Evolutionary conservation across 2,797 vertebrate genomes (phyloP).

Genomic region (Anas bahamensis): DNA sequence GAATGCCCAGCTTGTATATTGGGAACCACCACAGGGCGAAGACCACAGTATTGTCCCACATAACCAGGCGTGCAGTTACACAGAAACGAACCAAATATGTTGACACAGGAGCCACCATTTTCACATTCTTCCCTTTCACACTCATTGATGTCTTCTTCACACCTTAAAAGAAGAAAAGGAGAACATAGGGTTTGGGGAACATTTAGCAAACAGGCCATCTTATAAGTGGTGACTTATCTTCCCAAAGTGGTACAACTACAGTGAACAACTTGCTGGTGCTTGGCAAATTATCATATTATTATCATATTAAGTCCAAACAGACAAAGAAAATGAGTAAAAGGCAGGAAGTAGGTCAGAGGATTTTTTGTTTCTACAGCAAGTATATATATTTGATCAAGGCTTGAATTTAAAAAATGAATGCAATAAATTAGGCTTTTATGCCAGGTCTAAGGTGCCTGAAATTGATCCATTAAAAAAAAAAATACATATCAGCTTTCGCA

Average conservation of each 20-base stretch:
- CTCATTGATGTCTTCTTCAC: conserved; percentile 94
- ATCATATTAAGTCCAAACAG: background rate
- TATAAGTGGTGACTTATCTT: background rate
- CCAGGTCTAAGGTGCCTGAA: background rate
- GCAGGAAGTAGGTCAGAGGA: background rate
- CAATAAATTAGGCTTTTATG: background rate
- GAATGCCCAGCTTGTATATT: conserved; percentile 96
- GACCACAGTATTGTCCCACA: conserved; percentile 89
- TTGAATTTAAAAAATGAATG: background rate
- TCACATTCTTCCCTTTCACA: conserved; percentile 94
- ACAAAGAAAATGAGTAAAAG: background rate
- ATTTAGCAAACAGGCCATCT: background rate
- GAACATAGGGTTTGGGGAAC: background rate
- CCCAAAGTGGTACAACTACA: background rate
- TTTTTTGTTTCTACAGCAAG: background rate
- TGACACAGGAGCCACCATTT: conserved; percentile 92
- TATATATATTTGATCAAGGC: background rate
- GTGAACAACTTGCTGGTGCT: background rate
- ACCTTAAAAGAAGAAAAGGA: conserved; percentile 78
- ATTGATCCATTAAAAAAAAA: background rate
- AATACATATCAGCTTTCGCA: background rate
- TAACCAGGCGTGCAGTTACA: conserved; percentile 95
- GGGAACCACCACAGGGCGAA: conserved; percentile 93
- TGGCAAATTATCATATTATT: background rate
- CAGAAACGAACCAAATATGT: conserved; percentile 93